Conservation (phyloP, 2,797 vertebrate species). For the Xenops minutus region DNA sequence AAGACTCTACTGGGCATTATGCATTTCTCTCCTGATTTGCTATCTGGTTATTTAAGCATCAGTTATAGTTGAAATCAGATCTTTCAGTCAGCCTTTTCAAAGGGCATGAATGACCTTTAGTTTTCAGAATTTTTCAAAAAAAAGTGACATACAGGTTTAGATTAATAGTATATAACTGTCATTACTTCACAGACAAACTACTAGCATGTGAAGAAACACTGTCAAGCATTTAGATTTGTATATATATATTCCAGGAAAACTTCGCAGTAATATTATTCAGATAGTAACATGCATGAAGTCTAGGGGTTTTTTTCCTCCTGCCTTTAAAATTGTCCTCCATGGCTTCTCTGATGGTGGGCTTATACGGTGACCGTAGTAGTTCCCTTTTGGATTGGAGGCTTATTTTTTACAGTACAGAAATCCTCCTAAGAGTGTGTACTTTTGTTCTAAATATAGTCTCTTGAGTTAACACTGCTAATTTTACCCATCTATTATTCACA, state of each 20-base stretch:
- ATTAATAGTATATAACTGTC: neutral
- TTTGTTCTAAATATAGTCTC: neutral
- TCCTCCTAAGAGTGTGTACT: neutral
- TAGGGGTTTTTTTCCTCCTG: accelerated
- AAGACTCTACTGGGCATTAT: neutral
- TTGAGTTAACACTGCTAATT: neutral
- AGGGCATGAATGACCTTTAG: neutral
- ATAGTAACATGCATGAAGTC: neutral
- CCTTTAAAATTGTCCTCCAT: neutral
- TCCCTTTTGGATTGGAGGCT: neutral
- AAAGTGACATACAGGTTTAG: neutral
- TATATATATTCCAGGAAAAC: neutral
- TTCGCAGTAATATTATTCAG: neutral
- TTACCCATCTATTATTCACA: neutral
- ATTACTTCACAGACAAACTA: neutral
- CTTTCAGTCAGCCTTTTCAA: neutral
- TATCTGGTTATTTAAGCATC: neutral
- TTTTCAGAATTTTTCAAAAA: neutral
- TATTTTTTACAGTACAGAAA: neutral
- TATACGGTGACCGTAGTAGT: neutral
- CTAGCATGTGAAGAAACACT: neutral
- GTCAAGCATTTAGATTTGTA: neutral
- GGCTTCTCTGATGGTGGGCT: neutral
- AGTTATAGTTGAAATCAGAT: neutral
- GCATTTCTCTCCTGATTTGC: neutral